phyloP scores from a whole-genome alignment of 1,140 invertebrate genomes.

The Scaptomyza hsui region DNA sequence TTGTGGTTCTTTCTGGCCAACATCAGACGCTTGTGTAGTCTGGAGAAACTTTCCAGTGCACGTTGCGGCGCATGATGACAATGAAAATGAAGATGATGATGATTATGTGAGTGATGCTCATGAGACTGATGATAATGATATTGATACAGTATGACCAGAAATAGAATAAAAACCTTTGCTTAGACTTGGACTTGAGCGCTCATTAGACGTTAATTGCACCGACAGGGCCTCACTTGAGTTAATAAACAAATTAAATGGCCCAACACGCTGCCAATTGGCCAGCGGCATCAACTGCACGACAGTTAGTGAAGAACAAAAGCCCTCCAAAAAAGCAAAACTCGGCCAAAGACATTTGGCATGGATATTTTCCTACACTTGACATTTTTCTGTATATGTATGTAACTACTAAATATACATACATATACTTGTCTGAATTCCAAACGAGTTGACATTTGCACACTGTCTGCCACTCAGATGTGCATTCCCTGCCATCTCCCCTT shows the following conservation, averaged over 20 bases:
- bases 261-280: slow-evolving; percentile 47
- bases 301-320: too few species aligned
- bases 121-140: slow-evolving; percentile 12
- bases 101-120: not conserved
- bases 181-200: slow-evolving; percentile 29
- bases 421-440: slow-evolving; percentile 52
- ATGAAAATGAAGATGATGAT: slow-evolving; percentile 9
- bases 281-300: not conserved
- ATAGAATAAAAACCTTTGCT: slow-evolving; percentile 32
- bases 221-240: slow-evolving; percentile 22
- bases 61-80: slow-evolving; percentile 36
- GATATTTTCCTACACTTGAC: slow-evolving; percentile 29
- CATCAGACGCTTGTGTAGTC: slow-evolving; percentile 33
- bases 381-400: slow-evolving; percentile 16
- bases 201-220: slow-evolving; percentile 53
- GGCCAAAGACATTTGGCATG: slow-evolving; percentile 35
- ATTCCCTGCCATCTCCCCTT: slow-evolving; percentile 11
- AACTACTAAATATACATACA: slow-evolving; percentile 41
- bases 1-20: slow-evolving; percentile 50
- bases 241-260: slow-evolving; percentile 58
- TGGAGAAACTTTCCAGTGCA: slow-evolving; percentile 37
- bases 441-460: slow-evolving; percentile 61
- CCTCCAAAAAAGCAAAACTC: slow-evolving; percentile 7
- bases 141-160: slow-evolving; percentile 32
- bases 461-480: slow-evolving; percentile 53